phyloP scores from a whole-genome alignment of 2,888 invertebrate species.

The Pandemis cinnamomeana region DNA sequence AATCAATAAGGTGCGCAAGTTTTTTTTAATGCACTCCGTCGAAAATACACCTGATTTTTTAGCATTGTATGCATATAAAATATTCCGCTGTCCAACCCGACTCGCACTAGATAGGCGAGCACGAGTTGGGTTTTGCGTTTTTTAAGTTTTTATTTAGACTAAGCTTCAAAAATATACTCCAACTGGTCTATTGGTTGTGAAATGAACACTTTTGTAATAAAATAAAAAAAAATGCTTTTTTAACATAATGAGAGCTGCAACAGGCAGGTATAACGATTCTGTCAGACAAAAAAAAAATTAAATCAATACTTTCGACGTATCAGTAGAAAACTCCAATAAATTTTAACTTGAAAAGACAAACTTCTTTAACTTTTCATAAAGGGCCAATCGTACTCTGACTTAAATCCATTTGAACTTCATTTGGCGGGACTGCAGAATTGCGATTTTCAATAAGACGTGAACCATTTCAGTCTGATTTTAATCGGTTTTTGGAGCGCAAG shows the following conservation, averaged over 20 bases:
- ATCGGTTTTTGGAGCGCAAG: slow-evolving; percentile 29
- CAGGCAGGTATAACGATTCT: too few relatives aligned
- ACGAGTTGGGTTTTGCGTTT: not conserved
- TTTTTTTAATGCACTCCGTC: not conserved
- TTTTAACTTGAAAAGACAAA: slow-evolving; percentile 8
- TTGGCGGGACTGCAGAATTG: slow-evolving; percentile 37
- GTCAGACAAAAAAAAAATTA: not conserved
- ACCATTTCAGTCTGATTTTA: slow-evolving; percentile 35
- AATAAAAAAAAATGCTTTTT: too few relatives aligned
- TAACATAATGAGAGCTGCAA: too few relatives aligned
- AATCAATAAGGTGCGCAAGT: too few relatives aligned
- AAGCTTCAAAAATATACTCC: not conserved
- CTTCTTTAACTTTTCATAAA: slow-evolving; percentile 27
- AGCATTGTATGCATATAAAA: not conserved
- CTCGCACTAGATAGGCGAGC: not conserved
- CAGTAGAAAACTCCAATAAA: slow-evolving; percentile 6
- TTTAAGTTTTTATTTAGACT: not conserved
- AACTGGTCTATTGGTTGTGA: not conserved
- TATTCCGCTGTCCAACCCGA: not conserved
- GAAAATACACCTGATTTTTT: not conserved
- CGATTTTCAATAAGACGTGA: slow-evolving; percentile 39
- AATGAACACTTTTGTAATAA: not conserved
- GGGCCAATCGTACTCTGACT: slow-evolving; percentile 16
- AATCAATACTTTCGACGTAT: not conserved
- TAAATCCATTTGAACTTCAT: slow-evolving; percentile 25